phyloP scores from a whole-genome alignment of 2,797 vertebrate species.

The Takifugu rubripes region DNA sequence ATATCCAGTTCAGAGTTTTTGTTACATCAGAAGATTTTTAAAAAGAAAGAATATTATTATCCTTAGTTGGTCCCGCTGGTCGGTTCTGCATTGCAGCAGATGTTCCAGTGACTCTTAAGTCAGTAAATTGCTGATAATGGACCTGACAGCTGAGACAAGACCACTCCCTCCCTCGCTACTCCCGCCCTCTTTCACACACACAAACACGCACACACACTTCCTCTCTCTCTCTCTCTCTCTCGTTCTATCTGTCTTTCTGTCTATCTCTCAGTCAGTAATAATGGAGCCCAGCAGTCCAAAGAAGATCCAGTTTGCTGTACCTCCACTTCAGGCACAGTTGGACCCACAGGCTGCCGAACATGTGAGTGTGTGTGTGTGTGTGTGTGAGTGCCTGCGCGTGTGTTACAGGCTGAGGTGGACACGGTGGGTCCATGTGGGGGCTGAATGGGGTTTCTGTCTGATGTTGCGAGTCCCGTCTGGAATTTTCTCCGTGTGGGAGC shows the following conservation, averaged over 20 bases:
- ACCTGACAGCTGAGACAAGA: slow-evolving; percentile 29
- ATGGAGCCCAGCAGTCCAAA: slow-evolving; percentile 95
- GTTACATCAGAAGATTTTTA: too few species aligned
- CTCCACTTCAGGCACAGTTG: slow-evolving; percentile 88
- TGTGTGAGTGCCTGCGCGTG: slow-evolving; percentile 72
- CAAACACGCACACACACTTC: slow-evolving; percentile 1
- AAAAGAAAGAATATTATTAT: too few species aligned
- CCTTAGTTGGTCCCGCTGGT: background rate
- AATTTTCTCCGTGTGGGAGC: slow-evolving; percentile 46
- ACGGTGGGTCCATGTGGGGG: slow-evolving; percentile 7
- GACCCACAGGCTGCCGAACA: slow-evolving; percentile 93
- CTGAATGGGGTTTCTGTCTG: slow-evolving; percentile 37
- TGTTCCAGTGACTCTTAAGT: slow-evolving; percentile 22
- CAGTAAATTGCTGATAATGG: slow-evolving; percentile 65
- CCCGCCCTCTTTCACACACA: slow-evolving; percentile 34
- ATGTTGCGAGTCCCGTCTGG: slow-evolving; percentile 25
- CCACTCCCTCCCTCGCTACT: slow-evolving; percentile 51
- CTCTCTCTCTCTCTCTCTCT: slow-evolving; percentile 16
- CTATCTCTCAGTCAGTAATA: slow-evolving; percentile 51
- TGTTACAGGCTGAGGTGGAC: background rate
- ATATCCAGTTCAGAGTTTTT: too few species aligned
- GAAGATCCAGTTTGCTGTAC: slow-evolving; percentile 93
- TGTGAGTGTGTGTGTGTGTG: slow-evolving; percentile 74
- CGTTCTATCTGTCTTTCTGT: slow-evolving; percentile 38
- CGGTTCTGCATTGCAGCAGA: slow-evolving; percentile 18